Evolutionary conservation across 2,113 vertebrate genomes (phyloP).

Genomic region (Ramphastos sulfuratus): DNA sequence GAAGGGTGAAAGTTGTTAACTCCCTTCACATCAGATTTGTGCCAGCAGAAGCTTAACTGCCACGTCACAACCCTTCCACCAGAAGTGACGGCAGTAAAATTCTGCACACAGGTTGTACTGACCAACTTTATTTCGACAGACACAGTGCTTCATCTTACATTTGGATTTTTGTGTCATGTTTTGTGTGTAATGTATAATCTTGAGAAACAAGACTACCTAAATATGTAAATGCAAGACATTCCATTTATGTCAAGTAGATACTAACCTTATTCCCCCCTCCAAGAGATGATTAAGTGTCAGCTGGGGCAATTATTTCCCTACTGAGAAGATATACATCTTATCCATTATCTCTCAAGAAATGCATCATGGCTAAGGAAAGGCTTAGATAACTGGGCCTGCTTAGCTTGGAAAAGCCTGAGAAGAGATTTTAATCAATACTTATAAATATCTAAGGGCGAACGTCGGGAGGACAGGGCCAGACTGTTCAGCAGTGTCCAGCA

Average conservation of each 20-base stretch:
- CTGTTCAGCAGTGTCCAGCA: too few species aligned
- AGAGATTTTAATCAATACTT: background rate
- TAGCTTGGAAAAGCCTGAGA: background rate
- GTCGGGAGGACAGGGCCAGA: background rate
- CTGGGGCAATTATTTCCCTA: background rate
- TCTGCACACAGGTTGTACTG: background rate
- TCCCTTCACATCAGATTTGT: background rate
- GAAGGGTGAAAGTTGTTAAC: background rate
- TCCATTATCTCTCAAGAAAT: background rate
- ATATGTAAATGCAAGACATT: background rate
- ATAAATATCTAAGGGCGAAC: background rate
- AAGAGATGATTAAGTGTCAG: background rate
- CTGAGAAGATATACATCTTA: background rate
- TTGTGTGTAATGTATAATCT: background rate
- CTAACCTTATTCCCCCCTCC: background rate
- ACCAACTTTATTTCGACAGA: background rate
- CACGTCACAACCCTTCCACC: background rate
- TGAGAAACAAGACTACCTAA: background rate
- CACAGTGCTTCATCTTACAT: background rate
- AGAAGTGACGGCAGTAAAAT: background rate
- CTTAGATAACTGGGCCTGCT: background rate
- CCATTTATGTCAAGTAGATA: background rate
- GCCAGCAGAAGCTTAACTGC: conserved; percentile 8
- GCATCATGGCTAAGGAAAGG: background rate
- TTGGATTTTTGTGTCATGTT: background rate